These are phyloP conservation scores for Sphenopsis melanotis DNA, from an alignment of 2,797 vertebrate genomes.

Conservation along the genomic window DNA sequence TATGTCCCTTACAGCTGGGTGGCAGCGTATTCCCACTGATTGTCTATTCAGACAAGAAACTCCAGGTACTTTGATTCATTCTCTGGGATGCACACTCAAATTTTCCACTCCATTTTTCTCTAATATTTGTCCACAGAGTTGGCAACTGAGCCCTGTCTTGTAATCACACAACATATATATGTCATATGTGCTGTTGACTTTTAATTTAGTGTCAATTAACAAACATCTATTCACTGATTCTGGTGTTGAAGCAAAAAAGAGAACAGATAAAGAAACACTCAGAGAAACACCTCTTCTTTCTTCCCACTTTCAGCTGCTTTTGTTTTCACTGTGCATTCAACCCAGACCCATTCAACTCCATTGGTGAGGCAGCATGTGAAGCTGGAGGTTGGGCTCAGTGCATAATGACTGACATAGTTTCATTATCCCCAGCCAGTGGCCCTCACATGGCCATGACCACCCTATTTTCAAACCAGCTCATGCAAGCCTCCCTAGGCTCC, in stretches of 20 bases:
- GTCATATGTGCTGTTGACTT: neutral
- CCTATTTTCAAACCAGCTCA: accelerated
- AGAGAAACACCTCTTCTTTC: neutral
- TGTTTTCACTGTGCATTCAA: neutral
- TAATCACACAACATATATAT: neutral
- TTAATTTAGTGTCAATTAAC: neutral
- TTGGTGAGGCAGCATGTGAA: neutral
- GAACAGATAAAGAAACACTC: neutral
- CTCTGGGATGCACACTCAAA: neutral
- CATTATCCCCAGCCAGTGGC: too few species aligned
- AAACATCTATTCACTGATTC: neutral
- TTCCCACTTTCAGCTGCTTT: neutral
- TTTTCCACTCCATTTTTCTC: neutral
- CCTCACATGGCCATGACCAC: accelerated
- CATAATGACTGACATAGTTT: neutral
- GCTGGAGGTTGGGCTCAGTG: neutral
- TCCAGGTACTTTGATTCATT: neutral
- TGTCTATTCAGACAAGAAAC: neutral
- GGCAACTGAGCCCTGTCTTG: neutral
- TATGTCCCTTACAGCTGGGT: neutral
- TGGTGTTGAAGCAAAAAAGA: neutral
- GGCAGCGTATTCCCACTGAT: neutral
- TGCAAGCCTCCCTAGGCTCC: accelerated
- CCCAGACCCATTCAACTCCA: neutral
- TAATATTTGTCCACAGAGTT: neutral